Evolutionary conservation across 2,113 vertebrate species (phyloP), one percentile per base, ranked within the genome.

Genomic region (Sebastes schlegelii): DNA sequence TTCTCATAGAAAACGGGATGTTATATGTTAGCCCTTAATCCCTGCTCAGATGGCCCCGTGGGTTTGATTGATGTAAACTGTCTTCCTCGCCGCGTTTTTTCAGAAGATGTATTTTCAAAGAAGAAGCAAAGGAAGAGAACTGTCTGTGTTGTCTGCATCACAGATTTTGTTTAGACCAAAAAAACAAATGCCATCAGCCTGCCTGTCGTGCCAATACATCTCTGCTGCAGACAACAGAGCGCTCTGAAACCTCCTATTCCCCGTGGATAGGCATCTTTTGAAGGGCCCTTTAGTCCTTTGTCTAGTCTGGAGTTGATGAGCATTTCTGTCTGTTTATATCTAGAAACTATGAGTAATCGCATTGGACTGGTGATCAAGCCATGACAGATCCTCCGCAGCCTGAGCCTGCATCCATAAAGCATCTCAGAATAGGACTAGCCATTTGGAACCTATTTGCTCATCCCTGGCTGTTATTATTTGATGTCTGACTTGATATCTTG

Each of bases 231-330:
- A 84, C 80, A 92, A 82, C 85, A 79, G 77, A 87, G 78, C 42
- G 0, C 65, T 84, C 78, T 83, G 71, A 84, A 89, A 80, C 45
- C 87, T 73, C 64, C 62, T 85, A 54, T 77, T 78, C 77, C 85
- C 71, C 60, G 23, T 79, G 79, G 80, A 66, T 45, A 76, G 21
- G 19, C 64, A 63, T 86, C 68, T 84, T 84, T 86, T 88, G 81
- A 90, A 87, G 85, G 79, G 26, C 85, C 88, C 89, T 67, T 55
- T 82, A 91, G 84, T 82, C 82, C 75, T 89, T 84, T 90, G 82
- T 89, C 73, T 86, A 76, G 49, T 86, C 76, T 82, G 76, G 63
- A 74, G 80, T 78, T 91, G 90, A 92, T 90, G 81, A 92, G 77
- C 40, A 73, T 66, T 78, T 90, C 76, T 84, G 55, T 80, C 85